Conservation (phyloP, 2,113 vertebrate genomes). For the Dipodomys stephensi region DNA sequence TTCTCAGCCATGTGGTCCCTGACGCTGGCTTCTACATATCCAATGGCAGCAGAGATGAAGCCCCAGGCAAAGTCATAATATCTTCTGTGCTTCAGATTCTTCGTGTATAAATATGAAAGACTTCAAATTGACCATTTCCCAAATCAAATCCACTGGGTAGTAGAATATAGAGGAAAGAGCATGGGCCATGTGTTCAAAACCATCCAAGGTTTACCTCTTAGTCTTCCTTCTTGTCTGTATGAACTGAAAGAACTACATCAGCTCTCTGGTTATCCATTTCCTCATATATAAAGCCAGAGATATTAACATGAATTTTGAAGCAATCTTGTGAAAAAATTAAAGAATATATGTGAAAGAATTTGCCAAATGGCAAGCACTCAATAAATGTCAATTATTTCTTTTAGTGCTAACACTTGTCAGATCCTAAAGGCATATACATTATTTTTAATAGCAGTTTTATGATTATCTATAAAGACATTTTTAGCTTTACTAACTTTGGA, state of each 20-base stretch:
- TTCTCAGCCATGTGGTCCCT: background rate
- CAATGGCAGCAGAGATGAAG: background rate
- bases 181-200: background rate
- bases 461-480: conserved; percentile 42
- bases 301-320: conserved; percentile 53
- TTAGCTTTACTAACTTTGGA: conserved; percentile 51
- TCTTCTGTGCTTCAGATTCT: background rate
- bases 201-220: background rate
- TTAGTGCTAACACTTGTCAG: conserved; percentile 56
- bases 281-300: conserved; percentile 37
- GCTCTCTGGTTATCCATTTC: conserved; percentile 19
- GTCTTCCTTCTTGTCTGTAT: background rate
- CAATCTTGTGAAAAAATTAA: conserved; percentile 55
- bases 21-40: background rate
- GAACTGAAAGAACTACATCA: background rate
- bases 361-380: conserved; percentile 67
- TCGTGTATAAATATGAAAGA: background rate
- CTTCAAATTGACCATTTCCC: background rate
- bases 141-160: background rate
- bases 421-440: conserved; percentile 59
- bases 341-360: conserved; percentile 52
- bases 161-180: background rate
- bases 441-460: conserved; percentile 68
- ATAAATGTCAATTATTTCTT: conserved; percentile 66
- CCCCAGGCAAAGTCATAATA: background rate